These are phyloP conservation scores for Beroe forskalii DNA, from an alignment of 37 sponge, comb jelly and placozoan species.

Conservation along the genomic window DNA sequence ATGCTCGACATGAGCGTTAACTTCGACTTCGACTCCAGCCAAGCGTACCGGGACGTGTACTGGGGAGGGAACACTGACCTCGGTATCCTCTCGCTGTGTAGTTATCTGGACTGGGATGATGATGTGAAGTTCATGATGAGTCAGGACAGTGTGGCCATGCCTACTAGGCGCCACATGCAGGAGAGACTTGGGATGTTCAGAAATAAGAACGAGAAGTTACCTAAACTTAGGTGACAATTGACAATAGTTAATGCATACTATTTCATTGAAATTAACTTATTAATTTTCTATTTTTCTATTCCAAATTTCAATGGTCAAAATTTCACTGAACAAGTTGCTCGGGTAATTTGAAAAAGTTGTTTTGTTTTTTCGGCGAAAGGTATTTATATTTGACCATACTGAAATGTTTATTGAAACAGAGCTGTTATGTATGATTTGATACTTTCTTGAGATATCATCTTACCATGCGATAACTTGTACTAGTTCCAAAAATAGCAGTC, in stretches of 20 bases:
- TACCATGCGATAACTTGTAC: no score
- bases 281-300: neutral
- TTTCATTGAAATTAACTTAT: neutral
- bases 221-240: conserved; percentile 25
- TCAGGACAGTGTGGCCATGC: neutral
- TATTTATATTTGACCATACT: no score
- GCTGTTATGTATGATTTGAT: no score
- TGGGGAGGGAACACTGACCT: conserved; percentile 46
- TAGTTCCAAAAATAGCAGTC: no score
- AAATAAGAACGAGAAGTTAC: conserved; percentile 12
- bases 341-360: no score
- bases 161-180: conserved; percentile 7
- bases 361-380: no score
- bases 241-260: no score
- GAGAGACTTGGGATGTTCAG: conserved; percentile 43
- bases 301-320: neutral
- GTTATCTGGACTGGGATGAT: conserved; percentile 29
- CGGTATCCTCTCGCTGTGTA: neutral
- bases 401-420: no score
- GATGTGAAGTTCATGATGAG: conserved; percentile 57
- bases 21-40: conserved; percentile 28
- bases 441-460: no score
- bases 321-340: no score
- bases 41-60: conserved; percentile 56
- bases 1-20: conserved; percentile 11